A percentile compares a stretch with the other conserved stretches of the same genome.
These are phyloP conservation scores for Pseudococcus longispinus DNA, from an alignment of 2,888 invertebrate species.

Conservation along the genomic window DNA sequence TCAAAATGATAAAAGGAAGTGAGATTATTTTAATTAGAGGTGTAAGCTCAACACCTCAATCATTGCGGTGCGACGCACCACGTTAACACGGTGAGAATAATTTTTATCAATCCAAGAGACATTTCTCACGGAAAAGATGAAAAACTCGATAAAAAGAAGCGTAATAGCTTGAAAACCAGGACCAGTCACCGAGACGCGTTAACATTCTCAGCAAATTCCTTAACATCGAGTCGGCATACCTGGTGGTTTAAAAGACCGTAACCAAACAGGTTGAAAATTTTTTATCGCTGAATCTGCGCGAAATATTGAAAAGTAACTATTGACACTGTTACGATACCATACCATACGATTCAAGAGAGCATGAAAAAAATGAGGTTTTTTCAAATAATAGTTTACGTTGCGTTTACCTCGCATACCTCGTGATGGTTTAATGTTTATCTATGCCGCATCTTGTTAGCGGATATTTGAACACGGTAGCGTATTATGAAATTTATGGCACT, in stretches of 20 bases:
- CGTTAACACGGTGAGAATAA: constrained; percentile 22
- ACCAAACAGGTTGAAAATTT: constrained; percentile 42
- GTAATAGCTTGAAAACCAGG: constrained; percentile 39
- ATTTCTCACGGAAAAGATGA: constrained; percentile 45
- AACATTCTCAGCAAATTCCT: constrained; percentile 46
- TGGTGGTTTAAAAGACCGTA: constrained; percentile 16
- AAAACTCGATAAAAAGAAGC: constrained; percentile 37
- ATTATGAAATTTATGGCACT: constrained; percentile 1
- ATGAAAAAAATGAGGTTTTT: constrained; percentile 2
- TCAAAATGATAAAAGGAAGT: not conserved
- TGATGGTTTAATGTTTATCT: not conserved
- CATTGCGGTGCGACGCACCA: not conserved
- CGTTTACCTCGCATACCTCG: not conserved
- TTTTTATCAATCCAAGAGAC: constrained; percentile 25
- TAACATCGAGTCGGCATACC: constrained; percentile 28
- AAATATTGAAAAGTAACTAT: not conserved
- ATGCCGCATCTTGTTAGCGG: not conserved
- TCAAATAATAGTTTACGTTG: not conserved
- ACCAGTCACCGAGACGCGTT: constrained; percentile 49
- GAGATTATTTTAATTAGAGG: constrained; percentile 27
- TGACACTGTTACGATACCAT: not conserved
- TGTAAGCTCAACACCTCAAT: not conserved
- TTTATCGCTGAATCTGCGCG: constrained; percentile 10
- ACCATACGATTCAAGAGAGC: not conserved
- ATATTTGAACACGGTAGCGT: constrained; percentile 16